These are phyloP conservation scores for Acanthurus lineatus DNA, from an alignment of 2,797 vertebrate genomes.

Conservation along the genomic window DNA sequence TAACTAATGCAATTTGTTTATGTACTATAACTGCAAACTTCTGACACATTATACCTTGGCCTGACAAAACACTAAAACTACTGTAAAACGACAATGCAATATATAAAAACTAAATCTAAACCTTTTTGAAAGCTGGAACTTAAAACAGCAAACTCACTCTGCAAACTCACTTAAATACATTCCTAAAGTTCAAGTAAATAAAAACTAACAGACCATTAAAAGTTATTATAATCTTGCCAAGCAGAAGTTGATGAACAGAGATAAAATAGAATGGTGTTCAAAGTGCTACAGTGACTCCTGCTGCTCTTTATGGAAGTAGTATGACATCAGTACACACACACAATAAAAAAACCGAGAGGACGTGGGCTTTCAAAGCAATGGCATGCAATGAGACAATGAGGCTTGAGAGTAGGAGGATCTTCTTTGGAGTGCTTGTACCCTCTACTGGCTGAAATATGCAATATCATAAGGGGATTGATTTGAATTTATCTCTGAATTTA, in stretches of 20 bases:
- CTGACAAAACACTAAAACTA: too few relatives aligned
- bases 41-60: too few relatives aligned
- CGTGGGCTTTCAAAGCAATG: constrained; percentile 14
- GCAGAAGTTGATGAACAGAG: constrained; percentile 29
- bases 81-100: too few relatives aligned
- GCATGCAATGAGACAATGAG: constrained; percentile 33
- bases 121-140: too few relatives aligned
- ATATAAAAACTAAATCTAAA: too few relatives aligned
- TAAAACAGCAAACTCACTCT: too few relatives aligned
- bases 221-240: too few relatives aligned
- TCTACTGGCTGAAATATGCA: constrained; percentile 87
- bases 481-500: neutral
- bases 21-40: too few relatives aligned
- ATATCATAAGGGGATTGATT: constrained; percentile 48
- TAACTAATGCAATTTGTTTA: too few relatives aligned
- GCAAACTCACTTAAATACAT: too few relatives aligned
- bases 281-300: constrained; percentile 21
- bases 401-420: constrained; percentile 24
- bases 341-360: constrained; percentile 20
- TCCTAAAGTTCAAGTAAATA: too few relatives aligned
- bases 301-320: constrained; percentile 25
- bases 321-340: constrained; percentile 37
- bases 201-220: too few relatives aligned
- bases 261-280: neutral
- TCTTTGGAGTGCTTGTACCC: constrained; percentile 86